Conservation (phyloP, 2,888 invertebrate species). For the Xanthia togata region DNA sequence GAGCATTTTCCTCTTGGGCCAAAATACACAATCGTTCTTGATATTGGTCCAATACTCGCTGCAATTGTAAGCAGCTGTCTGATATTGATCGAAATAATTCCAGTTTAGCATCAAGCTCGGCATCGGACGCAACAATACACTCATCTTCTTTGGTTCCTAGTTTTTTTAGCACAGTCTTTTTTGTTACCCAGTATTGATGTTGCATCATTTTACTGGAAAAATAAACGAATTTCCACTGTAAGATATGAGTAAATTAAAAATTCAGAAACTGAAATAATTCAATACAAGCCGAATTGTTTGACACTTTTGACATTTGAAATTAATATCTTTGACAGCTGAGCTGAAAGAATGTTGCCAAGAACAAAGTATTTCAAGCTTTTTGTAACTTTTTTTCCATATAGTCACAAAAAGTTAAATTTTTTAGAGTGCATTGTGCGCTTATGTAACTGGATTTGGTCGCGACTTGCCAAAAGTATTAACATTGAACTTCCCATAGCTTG, state of each 20-base stretch:
- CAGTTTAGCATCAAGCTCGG: conserved; percentile 98
- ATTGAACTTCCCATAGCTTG: no score
- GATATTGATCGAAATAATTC: conserved; percentile 98
- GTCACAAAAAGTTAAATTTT: no score
- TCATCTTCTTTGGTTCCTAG: conserved; percentile 99
- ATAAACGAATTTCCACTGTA: conserved; percentile 38
- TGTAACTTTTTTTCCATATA: not conserved
- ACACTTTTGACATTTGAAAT: conserved; percentile 54
- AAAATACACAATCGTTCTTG: conserved; percentile 97
- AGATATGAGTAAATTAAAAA: conserved; percentile 27
- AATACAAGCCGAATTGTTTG: conserved; percentile 39
- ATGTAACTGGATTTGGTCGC: no score
- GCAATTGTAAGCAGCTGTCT: conserved; percentile 96
- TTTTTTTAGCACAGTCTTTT: conserved; percentile 97
- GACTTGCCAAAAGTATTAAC: no score
- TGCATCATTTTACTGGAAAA: conserved; percentile 91
- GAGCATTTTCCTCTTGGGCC: conserved; percentile 98
- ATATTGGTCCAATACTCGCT: conserved; percentile 97
- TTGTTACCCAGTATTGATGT: conserved; percentile 99
- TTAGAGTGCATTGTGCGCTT: no score
- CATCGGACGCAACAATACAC: conserved; percentile 98
- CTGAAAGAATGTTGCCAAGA: conserved; percentile 21
- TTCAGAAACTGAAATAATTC: conserved; percentile 39
- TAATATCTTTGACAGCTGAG: conserved; percentile 29
- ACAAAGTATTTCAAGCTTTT: not conserved